Evolutionary conservation across 2,113 vertebrate genomes (phyloP).

Genomic region (Alethe diademata): DNA sequence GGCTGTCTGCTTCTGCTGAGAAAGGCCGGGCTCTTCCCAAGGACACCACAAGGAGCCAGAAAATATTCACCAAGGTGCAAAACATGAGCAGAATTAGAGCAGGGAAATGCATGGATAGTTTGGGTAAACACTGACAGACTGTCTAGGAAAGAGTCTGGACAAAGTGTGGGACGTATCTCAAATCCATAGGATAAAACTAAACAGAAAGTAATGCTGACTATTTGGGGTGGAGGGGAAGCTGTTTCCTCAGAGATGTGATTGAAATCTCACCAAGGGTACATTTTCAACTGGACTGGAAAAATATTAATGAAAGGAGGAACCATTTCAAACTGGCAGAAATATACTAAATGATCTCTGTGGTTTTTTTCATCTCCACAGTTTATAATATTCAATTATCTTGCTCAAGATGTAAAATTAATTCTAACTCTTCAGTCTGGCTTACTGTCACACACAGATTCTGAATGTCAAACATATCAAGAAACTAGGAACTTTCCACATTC

Average conservation of each 20-base stretch:
- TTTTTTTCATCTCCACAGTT: neutral
- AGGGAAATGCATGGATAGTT: neutral
- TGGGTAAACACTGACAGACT: neutral
- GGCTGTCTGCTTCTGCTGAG: neutral
- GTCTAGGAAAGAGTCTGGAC: neutral
- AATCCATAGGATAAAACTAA: neutral
- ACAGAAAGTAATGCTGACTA: neutral
- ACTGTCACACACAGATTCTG: neutral
- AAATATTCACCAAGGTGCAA: neutral
- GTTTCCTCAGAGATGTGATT: neutral
- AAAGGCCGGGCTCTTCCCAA: neutral
- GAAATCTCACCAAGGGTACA: neutral
- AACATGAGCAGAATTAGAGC: neutral
- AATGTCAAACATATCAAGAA: neutral
- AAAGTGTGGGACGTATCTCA: neutral
- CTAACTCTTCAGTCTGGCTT: neutral
- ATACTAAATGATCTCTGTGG: neutral
- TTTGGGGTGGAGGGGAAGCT: too few species aligned
- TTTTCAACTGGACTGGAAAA: neutral
- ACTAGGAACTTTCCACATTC: neutral
- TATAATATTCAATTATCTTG: neutral
- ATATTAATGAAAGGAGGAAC: neutral
- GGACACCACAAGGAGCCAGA: neutral
- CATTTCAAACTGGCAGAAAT: neutral
- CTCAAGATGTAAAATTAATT: neutral